A percentile compares a stretch with the other conserved stretches of the same genome.
Evolutionary conservation across 2,797 vertebrate genomes (phyloP).

Genomic region (Apodemus agrarius): DNA sequence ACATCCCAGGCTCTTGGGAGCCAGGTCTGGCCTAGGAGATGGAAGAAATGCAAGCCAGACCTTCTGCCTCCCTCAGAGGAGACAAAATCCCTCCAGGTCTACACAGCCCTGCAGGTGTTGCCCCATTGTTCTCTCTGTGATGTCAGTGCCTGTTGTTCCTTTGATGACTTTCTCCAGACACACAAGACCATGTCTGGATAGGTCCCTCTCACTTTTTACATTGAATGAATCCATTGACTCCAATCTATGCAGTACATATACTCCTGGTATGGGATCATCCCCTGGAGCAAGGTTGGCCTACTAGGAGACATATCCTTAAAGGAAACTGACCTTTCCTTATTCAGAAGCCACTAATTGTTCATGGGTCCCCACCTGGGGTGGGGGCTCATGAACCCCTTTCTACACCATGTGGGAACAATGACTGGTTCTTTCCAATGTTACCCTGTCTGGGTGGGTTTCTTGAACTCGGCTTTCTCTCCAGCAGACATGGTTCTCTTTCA

Average conservation of each 20-base stretch:
- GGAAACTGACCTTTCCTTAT: not conserved
- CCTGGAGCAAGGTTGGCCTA: not conserved
- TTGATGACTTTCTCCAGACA: not conserved
- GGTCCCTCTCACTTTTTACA: not conserved
- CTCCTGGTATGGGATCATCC: not conserved
- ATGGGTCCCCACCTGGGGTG: not conserved
- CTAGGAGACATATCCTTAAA: not conserved
- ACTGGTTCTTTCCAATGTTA: not conserved
- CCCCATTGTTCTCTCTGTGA: rapidly evolving
- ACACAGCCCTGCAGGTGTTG: too few species aligned
- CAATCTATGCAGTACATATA: not conserved
- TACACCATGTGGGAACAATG: not conserved
- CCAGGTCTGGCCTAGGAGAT: not conserved
- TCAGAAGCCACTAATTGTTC: not conserved
- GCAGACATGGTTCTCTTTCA: not conserved
- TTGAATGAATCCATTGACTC: not conserved
- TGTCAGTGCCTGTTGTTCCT: not conserved
- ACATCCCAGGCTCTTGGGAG: not conserved
- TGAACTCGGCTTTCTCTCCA: not conserved
- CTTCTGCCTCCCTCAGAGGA: not conserved
- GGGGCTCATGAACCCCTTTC: not conserved
- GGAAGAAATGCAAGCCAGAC: not conserved
- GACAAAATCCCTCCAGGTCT: not conserved
- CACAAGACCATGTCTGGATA: not conserved
- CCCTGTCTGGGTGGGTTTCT: not conserved